Evolutionary conservation across 2,113 vertebrate species (phyloP).

Genomic region (Megaceryle maxima): DNA sequence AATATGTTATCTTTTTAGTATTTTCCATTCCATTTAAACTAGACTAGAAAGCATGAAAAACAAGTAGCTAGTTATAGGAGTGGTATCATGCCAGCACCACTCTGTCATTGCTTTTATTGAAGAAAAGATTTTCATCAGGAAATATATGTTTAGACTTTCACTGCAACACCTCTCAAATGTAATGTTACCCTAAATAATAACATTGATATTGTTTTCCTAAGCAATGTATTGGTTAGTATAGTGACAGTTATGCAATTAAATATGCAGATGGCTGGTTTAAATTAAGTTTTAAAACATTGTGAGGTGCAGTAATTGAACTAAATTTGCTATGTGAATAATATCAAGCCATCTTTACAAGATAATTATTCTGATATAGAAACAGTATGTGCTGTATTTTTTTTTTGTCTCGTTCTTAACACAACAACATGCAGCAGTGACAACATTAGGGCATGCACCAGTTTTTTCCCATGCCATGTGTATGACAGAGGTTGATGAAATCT

Average conservation of each 20-base stretch:
- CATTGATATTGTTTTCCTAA: background rate
- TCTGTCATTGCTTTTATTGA: background rate
- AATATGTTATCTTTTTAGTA: background rate
- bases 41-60: background rate
- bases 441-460: background rate
- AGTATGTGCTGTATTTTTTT: accelerated
- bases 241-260: background rate
- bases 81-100: accelerated
- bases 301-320: background rate
- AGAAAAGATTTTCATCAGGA: background rate
- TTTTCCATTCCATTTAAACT: slow-evolving; percentile 4
- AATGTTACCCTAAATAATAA: background rate
- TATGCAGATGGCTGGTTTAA: background rate
- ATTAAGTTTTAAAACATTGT: background rate
- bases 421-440: background rate
- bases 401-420: background rate
- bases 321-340: background rate
- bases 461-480: background rate
- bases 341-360: background rate
- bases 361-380: background rate
- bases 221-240: background rate
- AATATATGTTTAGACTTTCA: slow-evolving; percentile 13
- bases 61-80: background rate
- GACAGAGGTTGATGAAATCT: background rate
- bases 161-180: background rate